Evolutionary conservation across 2,797 vertebrate species (phyloP), one percentile per base, ranked within the genome.

Genomic region (Silurus lanzhouensis): DNA sequence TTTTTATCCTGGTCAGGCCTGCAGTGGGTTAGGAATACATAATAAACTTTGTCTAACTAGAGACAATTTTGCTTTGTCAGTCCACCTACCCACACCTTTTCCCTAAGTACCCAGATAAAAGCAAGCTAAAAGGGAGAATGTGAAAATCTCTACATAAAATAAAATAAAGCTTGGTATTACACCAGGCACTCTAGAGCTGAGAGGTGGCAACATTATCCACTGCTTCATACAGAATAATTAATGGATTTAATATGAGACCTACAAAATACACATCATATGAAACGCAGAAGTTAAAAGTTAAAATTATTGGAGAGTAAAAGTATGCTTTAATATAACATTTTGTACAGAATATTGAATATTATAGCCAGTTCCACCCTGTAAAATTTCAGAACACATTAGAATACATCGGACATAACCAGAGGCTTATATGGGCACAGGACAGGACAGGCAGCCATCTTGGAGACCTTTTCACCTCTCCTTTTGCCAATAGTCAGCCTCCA

Each of bases 401-500:
- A 31, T 22, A 77, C n/a, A 27, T 57, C 19, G 5, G 52, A 58
- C 19, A 60, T 58, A 79, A 52, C 44, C 61, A 64, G 44, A 48
- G n/a, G 38, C n/a, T 71, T 75, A 31, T 74, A 72, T 22, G 17
- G 15, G 6, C 17, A 74, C 64, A 71, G 44, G 44, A 68, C 12
- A 68, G 38, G n/a, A 72, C 5, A 20, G 10, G n/a, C 13, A 63
- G 66, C 55, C 81, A 83, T 63, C 86, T 63, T 88, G 75, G 85
- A 89, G 82, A 85, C 83, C 86, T 87, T n/a, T 85, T 89, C 91
- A 90, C 89, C 77, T 89, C 83, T 84, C 72, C 81, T 88, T 88
- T 84, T 57, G 79, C 48, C 2, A 52, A 31, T 63, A 76, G 70
- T 20, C 66, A 25, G 22, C 58, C 81, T 86, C 52, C 81, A 90